Conservation (phyloP, 1,140 invertebrate genomes). For the Eriocheir sinensis region DNA sequence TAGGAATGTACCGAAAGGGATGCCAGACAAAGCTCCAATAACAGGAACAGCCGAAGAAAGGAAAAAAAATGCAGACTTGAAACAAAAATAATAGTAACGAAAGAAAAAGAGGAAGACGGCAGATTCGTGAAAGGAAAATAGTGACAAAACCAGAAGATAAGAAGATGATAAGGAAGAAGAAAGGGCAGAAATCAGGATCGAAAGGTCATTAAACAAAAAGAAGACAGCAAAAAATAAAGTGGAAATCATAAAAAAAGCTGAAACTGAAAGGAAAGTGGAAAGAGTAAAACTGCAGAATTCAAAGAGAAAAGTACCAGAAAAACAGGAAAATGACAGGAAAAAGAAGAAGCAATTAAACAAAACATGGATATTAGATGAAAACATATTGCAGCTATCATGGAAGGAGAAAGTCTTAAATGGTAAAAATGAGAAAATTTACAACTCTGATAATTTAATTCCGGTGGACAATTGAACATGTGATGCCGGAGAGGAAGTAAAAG, state of each 20-base stretch:
- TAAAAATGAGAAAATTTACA: background rate
- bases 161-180: too few relatives aligned
- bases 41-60: background rate
- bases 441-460: too few relatives aligned
- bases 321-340: background rate
- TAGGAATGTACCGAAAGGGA: background rate
- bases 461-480: too few relatives aligned
- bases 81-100: background rate
- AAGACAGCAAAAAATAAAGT: too few relatives aligned
- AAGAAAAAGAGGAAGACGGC: background rate
- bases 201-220: too few relatives aligned
- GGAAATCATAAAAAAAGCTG: too few relatives aligned
- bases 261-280: too few relatives aligned
- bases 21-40: background rate
- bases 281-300: background rate
- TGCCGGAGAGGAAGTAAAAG: background rate
- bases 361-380: constrained; percentile 8
- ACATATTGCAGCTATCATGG: background rate
- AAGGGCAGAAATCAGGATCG: too few relatives aligned
- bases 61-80: too few relatives aligned
- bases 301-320: background rate
- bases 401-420: background rate
- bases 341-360: background rate
- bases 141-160: background rate
- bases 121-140: too few relatives aligned